Percentiles rank a stretch among this genome's conserved stretches.
Evolutionary conservation across 2,113 vertebrate species (phyloP).

Genomic region (Mixornis gularis): DNA sequence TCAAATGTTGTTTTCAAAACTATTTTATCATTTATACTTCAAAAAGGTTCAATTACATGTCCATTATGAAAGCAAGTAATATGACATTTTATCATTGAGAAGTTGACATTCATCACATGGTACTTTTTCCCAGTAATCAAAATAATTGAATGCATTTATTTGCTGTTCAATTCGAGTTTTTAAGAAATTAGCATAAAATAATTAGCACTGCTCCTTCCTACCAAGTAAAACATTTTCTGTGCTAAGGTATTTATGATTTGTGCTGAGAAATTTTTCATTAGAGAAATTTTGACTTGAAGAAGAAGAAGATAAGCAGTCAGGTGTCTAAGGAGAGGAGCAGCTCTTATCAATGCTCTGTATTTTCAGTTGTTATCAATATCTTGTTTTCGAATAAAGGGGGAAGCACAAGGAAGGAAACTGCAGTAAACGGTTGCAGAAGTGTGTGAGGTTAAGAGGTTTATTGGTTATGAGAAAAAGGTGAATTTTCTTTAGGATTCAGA

Average conservation of each 20-base stretch:
- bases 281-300: background rate
- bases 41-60: background rate
- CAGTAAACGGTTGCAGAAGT: background rate
- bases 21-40: background rate
- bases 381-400: background rate
- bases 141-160: background rate
- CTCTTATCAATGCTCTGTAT: background rate
- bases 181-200: background rate
- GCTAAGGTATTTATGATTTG: background rate
- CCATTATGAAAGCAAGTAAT: background rate
- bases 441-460: background rate
- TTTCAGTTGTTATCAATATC: background rate
- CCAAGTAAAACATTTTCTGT: background rate
- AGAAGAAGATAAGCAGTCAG: background rate
- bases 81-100: background rate
- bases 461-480: background rate
- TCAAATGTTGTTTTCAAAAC: background rate
- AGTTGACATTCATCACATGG: background rate
- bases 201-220: background rate
- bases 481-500: background rate
- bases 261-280: background rate
- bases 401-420: background rate
- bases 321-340: background rate
- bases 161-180: background rate
- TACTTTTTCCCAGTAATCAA: background rate